phyloP scores from a whole-genome alignment of 2,888 invertebrate species.

The Lasioglossum lativentre region DNA sequence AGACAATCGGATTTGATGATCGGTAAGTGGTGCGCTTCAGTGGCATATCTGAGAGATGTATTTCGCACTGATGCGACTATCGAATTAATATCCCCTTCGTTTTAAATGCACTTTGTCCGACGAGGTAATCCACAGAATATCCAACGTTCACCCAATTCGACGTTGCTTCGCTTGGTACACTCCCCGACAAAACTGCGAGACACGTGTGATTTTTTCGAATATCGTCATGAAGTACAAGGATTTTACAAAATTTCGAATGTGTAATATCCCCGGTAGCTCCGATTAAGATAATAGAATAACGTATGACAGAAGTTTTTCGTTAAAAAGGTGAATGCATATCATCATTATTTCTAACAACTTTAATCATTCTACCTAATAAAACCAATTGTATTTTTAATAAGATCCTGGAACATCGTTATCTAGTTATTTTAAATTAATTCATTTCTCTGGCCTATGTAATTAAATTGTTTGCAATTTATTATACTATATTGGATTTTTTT shows the following conservation, averaged over 20 bases:
- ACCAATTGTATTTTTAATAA: too few relatives aligned
- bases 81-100: constrained; percentile 50
- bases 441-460: not conserved
- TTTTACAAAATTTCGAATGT: not conserved
- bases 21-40: constrained; percentile 36
- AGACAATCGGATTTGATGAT: not conserved
- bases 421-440: not conserved
- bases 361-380: too few relatives aligned
- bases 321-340: too few relatives aligned
- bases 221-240: not conserved
- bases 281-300: not conserved
- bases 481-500: too few relatives aligned
- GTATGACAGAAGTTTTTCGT: not conserved
- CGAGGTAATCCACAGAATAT: constrained; percentile 40
- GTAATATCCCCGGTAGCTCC: too few relatives aligned
- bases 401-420: too few relatives aligned
- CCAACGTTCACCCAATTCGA: constrained; percentile 40
- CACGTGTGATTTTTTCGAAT: not conserved
- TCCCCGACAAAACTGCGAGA: not conserved
- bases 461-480: too few relatives aligned
- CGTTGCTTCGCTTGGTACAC: not conserved
- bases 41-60: constrained; percentile 12
- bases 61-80: not conserved
- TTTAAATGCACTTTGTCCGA: constrained; percentile 35
- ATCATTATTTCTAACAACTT: too few relatives aligned